Conservation (phyloP, 2,113 vertebrate genomes). For the Xiphophorus couchianus region DNA sequence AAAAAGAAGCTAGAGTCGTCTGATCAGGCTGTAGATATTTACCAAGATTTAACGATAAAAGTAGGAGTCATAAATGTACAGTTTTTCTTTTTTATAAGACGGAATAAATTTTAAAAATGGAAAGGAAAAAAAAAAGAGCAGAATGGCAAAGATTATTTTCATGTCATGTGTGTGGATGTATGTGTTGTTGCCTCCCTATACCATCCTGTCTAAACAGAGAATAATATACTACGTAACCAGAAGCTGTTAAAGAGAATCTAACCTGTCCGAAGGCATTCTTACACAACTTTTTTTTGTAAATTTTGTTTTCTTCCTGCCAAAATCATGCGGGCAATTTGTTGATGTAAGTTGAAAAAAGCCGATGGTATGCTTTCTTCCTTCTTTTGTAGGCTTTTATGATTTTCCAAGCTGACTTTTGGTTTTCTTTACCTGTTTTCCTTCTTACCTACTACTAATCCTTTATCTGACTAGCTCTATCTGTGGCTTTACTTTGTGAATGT, state of each 20-base stretch:
- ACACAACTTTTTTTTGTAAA: constrained; percentile 99
- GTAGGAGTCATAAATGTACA: constrained; percentile 76
- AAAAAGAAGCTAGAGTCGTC: constrained; percentile 33
- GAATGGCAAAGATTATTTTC: constrained; percentile 94
- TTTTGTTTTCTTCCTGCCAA: constrained; percentile 99
- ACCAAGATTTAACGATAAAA: constrained; percentile 72
- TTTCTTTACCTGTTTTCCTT: constrained; percentile 72
- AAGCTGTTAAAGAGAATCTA: constrained; percentile 88
- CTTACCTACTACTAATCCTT: constrained; percentile 80
- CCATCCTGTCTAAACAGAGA: constrained; percentile 86
- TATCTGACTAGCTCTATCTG: constrained; percentile 80
- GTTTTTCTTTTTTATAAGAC: constrained; percentile 81
- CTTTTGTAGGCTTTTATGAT: constrained; percentile 75
- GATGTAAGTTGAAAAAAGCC: constrained; percentile 98
- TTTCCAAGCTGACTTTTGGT: constrained; percentile 69
- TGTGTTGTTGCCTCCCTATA: constrained; percentile 97
- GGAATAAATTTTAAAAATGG: constrained; percentile 57
- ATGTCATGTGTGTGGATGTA: constrained; percentile 99
- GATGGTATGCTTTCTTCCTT: constrained; percentile 90
- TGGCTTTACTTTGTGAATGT: constrained; percentile 86
- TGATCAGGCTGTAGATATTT: constrained; percentile 84
- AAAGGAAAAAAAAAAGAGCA: constrained; percentile 79
- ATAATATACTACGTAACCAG: constrained; percentile 82
- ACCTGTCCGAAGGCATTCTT: constrained; percentile 98
- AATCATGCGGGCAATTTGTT: constrained; percentile 99